phyloP scores from a whole-genome alignment of 2,888 invertebrate genomes.

The Epinotia ramella region DNA sequence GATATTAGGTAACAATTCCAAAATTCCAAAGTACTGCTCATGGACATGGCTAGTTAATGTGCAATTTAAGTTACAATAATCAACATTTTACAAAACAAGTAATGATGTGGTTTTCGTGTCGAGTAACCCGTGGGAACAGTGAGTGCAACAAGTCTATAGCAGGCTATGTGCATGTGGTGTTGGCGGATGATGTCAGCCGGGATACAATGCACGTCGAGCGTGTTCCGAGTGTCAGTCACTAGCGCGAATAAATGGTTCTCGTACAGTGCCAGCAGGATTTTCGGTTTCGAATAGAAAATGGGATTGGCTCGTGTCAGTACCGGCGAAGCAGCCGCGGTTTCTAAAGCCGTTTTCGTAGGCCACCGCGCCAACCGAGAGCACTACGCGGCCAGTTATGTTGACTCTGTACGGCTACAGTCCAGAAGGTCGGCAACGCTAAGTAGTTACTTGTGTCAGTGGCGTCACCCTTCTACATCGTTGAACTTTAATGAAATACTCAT shows the following conservation, averaged over 20 bases:
- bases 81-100: conserved; percentile 40
- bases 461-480: conserved; percentile 49
- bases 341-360: conserved; percentile 61
- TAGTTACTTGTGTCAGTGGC: conserved; percentile 64
- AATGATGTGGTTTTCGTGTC: conserved; percentile 48
- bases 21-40: not conserved
- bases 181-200: conserved; percentile 63
- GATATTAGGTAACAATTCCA: too few species aligned
- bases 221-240: conserved; percentile 60
- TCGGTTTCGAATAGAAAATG: conserved; percentile 70
- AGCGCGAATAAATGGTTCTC: conserved; percentile 62
- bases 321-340: conserved; percentile 61
- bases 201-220: conserved; percentile 64
- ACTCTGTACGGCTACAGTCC: conserved; percentile 40
- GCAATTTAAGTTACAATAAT: conserved; percentile 6
- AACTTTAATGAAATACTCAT: conserved; percentile 63
- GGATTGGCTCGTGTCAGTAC: conserved; percentile 67
- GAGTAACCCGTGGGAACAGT: conserved; percentile 53
- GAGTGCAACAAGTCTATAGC: conserved; percentile 63
- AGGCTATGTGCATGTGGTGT: conserved; percentile 52
- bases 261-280: conserved; percentile 62
- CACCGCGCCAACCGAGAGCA: conserved; percentile 21
- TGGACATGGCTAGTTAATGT: too few species aligned
- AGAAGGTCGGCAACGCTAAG: conserved; percentile 56
- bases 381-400: conserved; percentile 49